These are phyloP conservation scores for Zosterops japonicus DNA, from an alignment of 2,113 vertebrate species.

Conservation along the genomic window DNA sequence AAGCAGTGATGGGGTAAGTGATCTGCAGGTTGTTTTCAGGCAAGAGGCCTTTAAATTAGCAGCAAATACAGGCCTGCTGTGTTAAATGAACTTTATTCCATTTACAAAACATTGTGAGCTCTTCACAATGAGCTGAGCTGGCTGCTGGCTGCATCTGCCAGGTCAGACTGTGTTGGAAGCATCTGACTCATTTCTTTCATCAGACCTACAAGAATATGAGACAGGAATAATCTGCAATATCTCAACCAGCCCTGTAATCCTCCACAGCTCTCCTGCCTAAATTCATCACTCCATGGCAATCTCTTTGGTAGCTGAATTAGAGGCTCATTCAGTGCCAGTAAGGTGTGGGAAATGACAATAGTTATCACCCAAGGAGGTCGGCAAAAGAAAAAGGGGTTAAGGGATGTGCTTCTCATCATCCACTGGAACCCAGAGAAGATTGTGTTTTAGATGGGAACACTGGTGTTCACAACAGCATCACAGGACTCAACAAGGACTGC, in stretches of 20 bases:
- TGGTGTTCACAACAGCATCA: neutral
- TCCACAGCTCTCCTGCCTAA: neutral
- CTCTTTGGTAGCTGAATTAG: neutral
- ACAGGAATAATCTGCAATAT: constrained; percentile 12
- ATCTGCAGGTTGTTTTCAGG: neutral
- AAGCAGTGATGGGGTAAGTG: neutral
- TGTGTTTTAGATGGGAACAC: neutral
- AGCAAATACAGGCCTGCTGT: neutral
- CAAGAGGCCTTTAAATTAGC: neutral
- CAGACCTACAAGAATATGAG: constrained; percentile 33
- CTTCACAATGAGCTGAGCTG: neutral
- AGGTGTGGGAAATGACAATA: neutral
- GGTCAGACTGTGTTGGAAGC: neutral
- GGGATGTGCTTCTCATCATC: rapidly evolving
- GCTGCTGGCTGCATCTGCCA: neutral
- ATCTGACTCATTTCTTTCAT: constrained; percentile 58
- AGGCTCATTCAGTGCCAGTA: neutral
- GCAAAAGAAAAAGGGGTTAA: neutral
- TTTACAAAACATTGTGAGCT: constrained; percentile 4
- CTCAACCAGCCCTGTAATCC: neutral
- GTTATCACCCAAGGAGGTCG: neutral
- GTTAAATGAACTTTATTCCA: constrained; percentile 52
- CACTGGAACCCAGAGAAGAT: neutral
- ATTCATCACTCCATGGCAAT: neutral
- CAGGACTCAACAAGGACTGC: neutral